Conservation (phyloP, 2,797 vertebrate genomes). For the Astyanax mexicanus region DNA sequence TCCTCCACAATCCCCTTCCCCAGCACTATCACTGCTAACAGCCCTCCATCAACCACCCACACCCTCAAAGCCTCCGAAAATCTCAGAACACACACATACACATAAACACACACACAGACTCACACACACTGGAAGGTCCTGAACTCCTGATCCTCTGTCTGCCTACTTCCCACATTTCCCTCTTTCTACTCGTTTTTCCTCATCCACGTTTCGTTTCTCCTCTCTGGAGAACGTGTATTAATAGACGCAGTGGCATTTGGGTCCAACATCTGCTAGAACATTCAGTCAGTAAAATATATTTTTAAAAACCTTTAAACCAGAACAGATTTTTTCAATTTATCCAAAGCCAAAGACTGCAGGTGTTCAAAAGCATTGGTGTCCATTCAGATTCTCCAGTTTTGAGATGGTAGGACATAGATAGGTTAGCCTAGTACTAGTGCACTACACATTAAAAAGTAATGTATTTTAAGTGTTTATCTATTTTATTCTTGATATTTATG, state of each 20-base stretch:
- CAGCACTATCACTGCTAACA: conserved; percentile 17
- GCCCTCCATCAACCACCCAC: conserved; percentile 16
- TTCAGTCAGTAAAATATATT: background rate
- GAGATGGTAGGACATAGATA: too few relatives aligned
- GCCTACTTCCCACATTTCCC: conserved; percentile 29
- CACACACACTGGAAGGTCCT: conserved; percentile 17
- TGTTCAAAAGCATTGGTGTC: too few relatives aligned
- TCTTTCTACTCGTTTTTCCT: conserved; percentile 27
- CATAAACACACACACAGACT: conserved; percentile 24
- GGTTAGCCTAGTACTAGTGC: too few relatives aligned
- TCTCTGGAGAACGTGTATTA: conserved; percentile 35
- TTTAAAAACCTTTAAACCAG: too few relatives aligned
- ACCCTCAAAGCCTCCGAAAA: conserved; percentile 17
- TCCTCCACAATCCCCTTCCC: conserved; percentile 2
- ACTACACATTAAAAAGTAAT: too few relatives aligned
- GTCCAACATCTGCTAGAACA: conserved; percentile 22
- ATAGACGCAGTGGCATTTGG: conserved; percentile 20
- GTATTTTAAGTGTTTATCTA: too few relatives aligned
- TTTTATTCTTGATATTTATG: too few relatives aligned
- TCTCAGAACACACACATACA: conserved; percentile 15
- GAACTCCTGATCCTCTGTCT: conserved; percentile 14
- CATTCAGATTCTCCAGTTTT: too few relatives aligned
- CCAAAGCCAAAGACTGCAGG: too few relatives aligned
- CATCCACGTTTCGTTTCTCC: conserved; percentile 18
- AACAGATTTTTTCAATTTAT: too few relatives aligned